Evolutionary conservation across 23 tunicate genomes (phyloP), one percentile per base, ranked within the genome.

Genomic region (Trididemnum nubilum): DNA sequence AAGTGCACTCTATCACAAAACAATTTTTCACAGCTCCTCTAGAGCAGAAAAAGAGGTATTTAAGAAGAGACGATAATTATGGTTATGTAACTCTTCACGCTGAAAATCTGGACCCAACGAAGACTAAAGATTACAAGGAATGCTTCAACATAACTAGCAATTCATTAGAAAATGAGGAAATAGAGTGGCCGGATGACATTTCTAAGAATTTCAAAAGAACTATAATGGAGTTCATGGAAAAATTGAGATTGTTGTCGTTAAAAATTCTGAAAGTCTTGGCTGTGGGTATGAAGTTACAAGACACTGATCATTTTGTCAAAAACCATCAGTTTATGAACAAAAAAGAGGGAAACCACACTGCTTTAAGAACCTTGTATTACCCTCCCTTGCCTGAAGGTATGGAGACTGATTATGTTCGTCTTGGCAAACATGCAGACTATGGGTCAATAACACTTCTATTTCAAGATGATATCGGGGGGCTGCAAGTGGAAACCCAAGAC

Each of bases 371-470:
- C 33, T 50, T 91, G 34, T 88, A 81, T 81, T 91, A 91, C 65
- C 97, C 97, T 22, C 87, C 90, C 5, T 4, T 91, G 19, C 71
- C 90, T 9, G 33, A 73, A 3, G 64, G 51, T 28, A 26, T 70
- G 24, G 37, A 73, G 33, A 61, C 77, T 1, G 70, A 77, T 29
- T 87, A 85, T 36, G 33, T 85, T 2, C 63, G 97, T 1, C 80
- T 91, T 21, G 97, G 97, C 28, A 85, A 76, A 31, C 97, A 91
- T 76, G 63, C 83, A 5, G 97, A 91, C 82, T 91, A 91, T 91
- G 97, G 97, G 19, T 85, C 97, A 0, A 54, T 91, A n/a, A 85
- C 97, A 2, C 51, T 91, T 51, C 51, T 91, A 35, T 91, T 85
- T 60, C 97, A 91, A 82, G 97, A 85, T 66, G 54, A 81, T 21